phyloP scores from a whole-genome alignment of 2,113 vertebrate genomes.

The Amphiprion percula region DNA sequence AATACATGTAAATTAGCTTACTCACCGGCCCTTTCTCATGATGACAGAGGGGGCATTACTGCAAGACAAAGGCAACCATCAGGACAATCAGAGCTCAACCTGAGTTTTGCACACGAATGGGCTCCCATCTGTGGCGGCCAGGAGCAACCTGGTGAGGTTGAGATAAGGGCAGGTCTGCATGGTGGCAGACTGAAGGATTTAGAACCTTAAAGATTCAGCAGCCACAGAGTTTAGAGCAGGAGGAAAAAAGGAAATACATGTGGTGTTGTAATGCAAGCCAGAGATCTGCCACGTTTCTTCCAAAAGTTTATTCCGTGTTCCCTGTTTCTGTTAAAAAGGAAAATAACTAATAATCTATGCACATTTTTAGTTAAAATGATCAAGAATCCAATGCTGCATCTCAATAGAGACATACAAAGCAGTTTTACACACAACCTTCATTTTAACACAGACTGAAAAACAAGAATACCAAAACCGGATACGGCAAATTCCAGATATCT shows the following conservation, averaged over 20 bases:
- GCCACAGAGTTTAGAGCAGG: slow-evolving; percentile 10
- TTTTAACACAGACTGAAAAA: neutral
- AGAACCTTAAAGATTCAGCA: slow-evolving; percentile 14
- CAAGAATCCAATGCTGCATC: neutral
- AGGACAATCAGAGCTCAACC: slow-evolving; percentile 79
- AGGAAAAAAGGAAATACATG: slow-evolving; percentile 43
- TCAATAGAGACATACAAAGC: too few relatives aligned
- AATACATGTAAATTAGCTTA: slow-evolving; percentile 85
- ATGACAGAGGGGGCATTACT: slow-evolving; percentile 48
- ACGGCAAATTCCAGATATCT: slow-evolving; percentile 23
- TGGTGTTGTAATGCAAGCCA: slow-evolving; percentile 29
- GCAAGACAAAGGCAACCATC: slow-evolving; percentile 76
- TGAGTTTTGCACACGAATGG: slow-evolving; percentile 86
- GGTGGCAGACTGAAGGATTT: slow-evolving; percentile 43
- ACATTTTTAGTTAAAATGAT: neutral
- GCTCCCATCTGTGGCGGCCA: slow-evolving; percentile 80
- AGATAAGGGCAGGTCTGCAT: slow-evolving; percentile 63
- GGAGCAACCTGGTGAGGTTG: slow-evolving; percentile 47
- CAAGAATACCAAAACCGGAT: neutral
- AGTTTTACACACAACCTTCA: neutral
- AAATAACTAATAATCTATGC: neutral
- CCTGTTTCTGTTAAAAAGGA: neutral
- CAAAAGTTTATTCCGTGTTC: neutral
- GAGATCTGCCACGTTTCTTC: neutral
- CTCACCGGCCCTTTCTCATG: slow-evolving; percentile 78